Evolutionary conservation across 2,797 vertebrate species (phyloP), one percentile per base, ranked within the genome.

Genomic region (Sciurus carolinensis): DNA sequence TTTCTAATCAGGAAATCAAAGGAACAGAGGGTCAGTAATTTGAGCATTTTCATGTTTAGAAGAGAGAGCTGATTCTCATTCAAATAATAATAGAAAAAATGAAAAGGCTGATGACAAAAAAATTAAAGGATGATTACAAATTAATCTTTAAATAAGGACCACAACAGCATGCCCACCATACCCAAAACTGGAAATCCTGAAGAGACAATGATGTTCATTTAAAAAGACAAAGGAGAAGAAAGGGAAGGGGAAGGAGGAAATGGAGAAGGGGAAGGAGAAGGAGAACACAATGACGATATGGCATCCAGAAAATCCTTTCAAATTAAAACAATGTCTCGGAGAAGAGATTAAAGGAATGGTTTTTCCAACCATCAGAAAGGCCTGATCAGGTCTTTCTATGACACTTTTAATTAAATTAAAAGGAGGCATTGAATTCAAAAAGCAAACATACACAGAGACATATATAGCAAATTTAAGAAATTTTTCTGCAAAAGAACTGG

Each of bases 111-210:
- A 76, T 83, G 26, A 42, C 7, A 57, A 76, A 71, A 76, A 88
- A 64, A n/a, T 72, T 79, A 24, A 62, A 90, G 22, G 5, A 77
- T 57, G 17, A 93, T 64, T 91, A 80, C 28, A 72, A 91, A 66
- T 95, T 80, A 81, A 42, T 42, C 47, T 64, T 85, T 73, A 93
- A 94, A 30, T 76, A 93, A 88, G 33, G 81, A 57, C 15, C 71
- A 85, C 22, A 88, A 85, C 80, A 88, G 36, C 28, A 76, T 13
- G 2, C 7, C 54, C 59, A 83, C 11, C 20, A 86, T 15, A 57
- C 7, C 17, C 15, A 81, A 44, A 42, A 26, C 47, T 82, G 62
- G 71, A 81, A 87, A 20, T 66, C 76, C 39, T 67, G 13, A 92
- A 52, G 28, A 13, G 39, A 85, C 33, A 36, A 76, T 84, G n/a